These are phyloP conservation scores for Drosophila grimshawi DNA, from an alignment of 1,140 invertebrate species.

Conservation along the genomic window DNA sequence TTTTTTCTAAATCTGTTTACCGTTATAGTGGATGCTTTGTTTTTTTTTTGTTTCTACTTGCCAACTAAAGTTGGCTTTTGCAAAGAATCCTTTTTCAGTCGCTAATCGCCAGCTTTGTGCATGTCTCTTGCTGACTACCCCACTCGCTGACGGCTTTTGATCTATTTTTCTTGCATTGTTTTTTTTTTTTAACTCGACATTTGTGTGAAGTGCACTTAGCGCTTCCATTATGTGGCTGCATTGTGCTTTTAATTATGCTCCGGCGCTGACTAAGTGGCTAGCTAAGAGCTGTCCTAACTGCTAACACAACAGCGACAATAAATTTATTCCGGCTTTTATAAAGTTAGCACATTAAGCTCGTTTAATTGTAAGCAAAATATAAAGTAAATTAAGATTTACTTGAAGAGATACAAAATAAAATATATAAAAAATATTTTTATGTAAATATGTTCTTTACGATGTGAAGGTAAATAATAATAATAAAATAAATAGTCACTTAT, in stretches of 20 bases:
- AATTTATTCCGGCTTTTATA: slow-evolving; percentile 25
- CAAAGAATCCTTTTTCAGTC: slow-evolving; percentile 3
- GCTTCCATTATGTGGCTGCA: slow-evolving; percentile 59
- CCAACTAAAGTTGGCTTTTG: neutral
- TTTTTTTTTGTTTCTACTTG: neutral
- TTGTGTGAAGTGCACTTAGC: slow-evolving; percentile 73
- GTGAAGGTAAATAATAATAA: too few relatives aligned
- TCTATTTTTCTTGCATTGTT: slow-evolving; percentile 57
- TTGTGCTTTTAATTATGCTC: slow-evolving; percentile 77
- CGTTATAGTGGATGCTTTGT: neutral
- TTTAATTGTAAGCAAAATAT: neutral
- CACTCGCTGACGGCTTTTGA: neutral
- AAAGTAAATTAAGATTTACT: neutral
- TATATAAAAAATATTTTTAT: too few relatives aligned
- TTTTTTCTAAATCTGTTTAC: slow-evolving; percentile 6
- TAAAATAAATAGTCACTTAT: too few relatives aligned
- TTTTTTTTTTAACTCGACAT: slow-evolving; percentile 32
- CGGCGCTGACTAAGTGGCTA: slow-evolving; percentile 56
- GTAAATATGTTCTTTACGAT: neutral
- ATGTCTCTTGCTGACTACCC: slow-evolving; percentile 2
- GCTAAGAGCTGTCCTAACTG: slow-evolving; percentile 56
- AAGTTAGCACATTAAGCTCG: slow-evolving; percentile 9
- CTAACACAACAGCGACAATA: slow-evolving; percentile 11
- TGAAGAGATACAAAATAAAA: too few relatives aligned
- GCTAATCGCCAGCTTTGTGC: slow-evolving; percentile 38